Base-by-base conservation (phyloP, 2,888 invertebrate genomes). In the Clivina fossor region DNA sequence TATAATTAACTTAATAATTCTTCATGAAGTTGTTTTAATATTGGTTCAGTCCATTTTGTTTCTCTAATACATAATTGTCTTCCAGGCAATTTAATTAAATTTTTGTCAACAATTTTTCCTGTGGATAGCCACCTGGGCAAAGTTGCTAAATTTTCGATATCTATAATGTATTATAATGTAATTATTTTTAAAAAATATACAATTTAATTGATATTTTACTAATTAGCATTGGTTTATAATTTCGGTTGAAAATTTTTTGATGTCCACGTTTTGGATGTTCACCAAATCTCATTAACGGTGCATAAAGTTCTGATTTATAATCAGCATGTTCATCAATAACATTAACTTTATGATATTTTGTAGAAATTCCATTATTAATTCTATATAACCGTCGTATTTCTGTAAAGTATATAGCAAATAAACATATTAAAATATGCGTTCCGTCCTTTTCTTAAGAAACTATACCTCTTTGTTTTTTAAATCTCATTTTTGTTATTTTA, bases 21-120 rank as follows among this genome's bases (percentile, higher is more conserved):
- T 33, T 78, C 74, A 58, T 85, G 81, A 2, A 85, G 71, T 35
- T 76, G 74, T 66, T 78, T 77, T 41, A 85, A 62, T 61, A 82
- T 82, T 61, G 80, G 77, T 19, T 82, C 80, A 26, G 81, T 83
- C 84, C 84, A 85, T 69, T 80, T 82, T 1, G 83, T 83, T 69
- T 81, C 79, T 11, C 82, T 69, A 43, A 80, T 75, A 65, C 85
- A 85, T 1, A 84, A 69, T 4, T 68, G 66, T 56, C 71, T 69
- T 11, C 68, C 71, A 2, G 77, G 74, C 1, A 70, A 61, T 1
- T 73, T 75, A 1, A 75, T 68, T 46, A 73, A 69, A 58, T 75
- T 75, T 0, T 79, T 76, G 16, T 79, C 78, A 38, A 81, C 76
- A 38, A 66, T 62, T 2, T 68, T 68, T 1, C 70, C 69, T 15